These are phyloP conservation scores for Threskiornis aethiopicus DNA, from an alignment of 2,797 vertebrate species.

Conservation along the genomic window DNA sequence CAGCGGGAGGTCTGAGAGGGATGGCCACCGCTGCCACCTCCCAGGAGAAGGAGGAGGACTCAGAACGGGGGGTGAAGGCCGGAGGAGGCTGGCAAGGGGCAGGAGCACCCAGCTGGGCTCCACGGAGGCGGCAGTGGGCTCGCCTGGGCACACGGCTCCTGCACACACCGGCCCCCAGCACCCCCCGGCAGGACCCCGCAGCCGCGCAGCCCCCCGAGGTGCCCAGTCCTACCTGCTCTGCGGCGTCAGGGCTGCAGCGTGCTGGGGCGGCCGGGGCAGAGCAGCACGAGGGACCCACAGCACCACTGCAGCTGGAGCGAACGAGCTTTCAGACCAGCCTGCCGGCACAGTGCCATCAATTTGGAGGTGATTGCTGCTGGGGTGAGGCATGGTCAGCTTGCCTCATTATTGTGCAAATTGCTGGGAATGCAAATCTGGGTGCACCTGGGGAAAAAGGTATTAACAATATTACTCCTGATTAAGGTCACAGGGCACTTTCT, in stretches of 20 bases:
- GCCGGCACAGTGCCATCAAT: rapidly evolving
- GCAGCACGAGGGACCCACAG: rapidly evolving
- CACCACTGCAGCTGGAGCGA: background rate
- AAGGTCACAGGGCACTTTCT: background rate
- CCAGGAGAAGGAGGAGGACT: background rate
- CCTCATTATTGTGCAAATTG: background rate
- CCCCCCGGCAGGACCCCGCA: background rate
- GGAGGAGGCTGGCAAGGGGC: background rate
- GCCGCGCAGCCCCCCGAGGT: background rate
- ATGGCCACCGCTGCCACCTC: background rate
- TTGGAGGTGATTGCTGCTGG: background rate
- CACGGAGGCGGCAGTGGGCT: background rate
- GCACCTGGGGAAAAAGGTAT: background rate
- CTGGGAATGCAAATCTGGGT: background rate
- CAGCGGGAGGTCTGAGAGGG: background rate
- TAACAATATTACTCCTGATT: background rate
- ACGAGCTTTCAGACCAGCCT: background rate
- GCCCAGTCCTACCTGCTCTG: rapidly evolving
- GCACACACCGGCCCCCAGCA: rapidly evolving
- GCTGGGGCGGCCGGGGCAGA: background rate
- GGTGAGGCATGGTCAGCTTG: background rate
- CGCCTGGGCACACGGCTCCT: background rate
- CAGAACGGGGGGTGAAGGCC: background rate
- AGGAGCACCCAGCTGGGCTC: background rate
- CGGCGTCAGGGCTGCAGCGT: rapidly evolving